A percentile compares a stretch with the other conserved stretches of the same genome.
phyloP scores from a whole-genome alignment of 2,797 vertebrate species.

The Tachyglossus aculeatus region DNA sequence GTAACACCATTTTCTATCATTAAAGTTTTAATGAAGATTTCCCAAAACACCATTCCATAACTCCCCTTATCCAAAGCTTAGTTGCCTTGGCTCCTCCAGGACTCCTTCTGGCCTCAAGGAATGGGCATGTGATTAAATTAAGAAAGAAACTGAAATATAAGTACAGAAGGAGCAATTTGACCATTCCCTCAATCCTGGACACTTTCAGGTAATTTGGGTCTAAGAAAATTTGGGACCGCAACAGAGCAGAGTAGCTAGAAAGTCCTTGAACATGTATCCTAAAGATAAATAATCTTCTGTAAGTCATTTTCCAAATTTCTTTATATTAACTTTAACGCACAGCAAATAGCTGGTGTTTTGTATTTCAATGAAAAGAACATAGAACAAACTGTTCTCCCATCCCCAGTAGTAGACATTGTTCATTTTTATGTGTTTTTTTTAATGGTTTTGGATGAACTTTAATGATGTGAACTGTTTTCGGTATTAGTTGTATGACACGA shows the following conservation, averaged over 20 bases:
- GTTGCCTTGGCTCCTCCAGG: no score
- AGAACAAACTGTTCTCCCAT: neutral
- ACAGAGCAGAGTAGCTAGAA: neutral
- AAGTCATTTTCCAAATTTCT: conserved; percentile 28
- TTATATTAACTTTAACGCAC: conserved; percentile 20
- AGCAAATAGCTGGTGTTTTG: neutral
- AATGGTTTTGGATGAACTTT: conserved; percentile 5
- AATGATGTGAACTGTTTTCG: conserved; percentile 16
- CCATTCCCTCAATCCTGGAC: neutral
- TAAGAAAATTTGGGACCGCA: neutral
- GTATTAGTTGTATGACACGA: conserved; percentile 3
- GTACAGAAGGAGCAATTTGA: no score
- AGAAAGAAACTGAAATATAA: no score
- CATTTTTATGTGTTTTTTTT: neutral
- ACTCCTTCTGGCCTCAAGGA: no score
- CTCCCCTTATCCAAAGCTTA: no score
- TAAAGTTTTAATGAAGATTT: no score
- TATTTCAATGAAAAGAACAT: conserved; percentile 3
- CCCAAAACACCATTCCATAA: no score
- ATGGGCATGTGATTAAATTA: no score
- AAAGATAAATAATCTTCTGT: conserved; percentile 8
- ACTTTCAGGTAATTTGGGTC: neutral
- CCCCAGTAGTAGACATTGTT: neutral
- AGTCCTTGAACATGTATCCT: conserved; percentile 1
- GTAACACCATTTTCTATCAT: no score